A percentile compares a stretch with the other conserved stretches of the same genome.
Conservation (phyloP, 2,888 invertebrate genomes). For the Melinaea menophilus region DNA sequence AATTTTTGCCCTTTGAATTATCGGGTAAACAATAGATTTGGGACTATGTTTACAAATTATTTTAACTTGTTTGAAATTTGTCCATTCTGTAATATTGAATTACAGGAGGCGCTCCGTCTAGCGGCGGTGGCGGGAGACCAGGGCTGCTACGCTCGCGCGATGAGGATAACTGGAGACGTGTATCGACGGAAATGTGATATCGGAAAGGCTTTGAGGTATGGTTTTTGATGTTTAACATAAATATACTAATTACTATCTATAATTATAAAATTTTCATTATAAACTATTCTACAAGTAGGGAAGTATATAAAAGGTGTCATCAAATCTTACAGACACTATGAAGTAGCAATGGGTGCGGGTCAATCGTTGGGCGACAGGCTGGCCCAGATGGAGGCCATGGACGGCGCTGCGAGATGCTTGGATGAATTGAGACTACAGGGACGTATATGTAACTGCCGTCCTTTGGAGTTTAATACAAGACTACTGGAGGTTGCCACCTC, state of each 20-base stretch:
- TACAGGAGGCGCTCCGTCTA: slow-evolving; percentile 86
- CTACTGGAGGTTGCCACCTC: slow-evolving; percentile 89
- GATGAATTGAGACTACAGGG: slow-evolving; percentile 87
- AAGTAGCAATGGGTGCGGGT: slow-evolving; percentile 91
- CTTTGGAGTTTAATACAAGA: slow-evolving; percentile 90
- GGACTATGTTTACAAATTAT: not conserved
- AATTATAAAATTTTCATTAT: not conserved
- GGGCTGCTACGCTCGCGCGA: slow-evolving; percentile 89
- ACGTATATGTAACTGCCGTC: slow-evolving; percentile 91
- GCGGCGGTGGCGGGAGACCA: slow-evolving; percentile 90
- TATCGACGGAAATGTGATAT: slow-evolving; percentile 89
- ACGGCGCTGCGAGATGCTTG: slow-evolving; percentile 89
- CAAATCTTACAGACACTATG: slow-evolving; percentile 82
- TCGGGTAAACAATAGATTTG: no score
- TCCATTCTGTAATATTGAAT: slow-evolving; percentile 1
- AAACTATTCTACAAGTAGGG: not conserved
- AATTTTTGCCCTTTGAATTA: no score
- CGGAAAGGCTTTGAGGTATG: slow-evolving; percentile 78
- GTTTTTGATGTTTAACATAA: not conserved
- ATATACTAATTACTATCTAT: not conserved
- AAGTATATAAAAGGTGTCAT: not conserved
- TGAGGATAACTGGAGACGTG: slow-evolving; percentile 90
- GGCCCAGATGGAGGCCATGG: slow-evolving; percentile 94
- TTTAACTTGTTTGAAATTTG: not conserved
- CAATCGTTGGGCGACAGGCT: slow-evolving; percentile 88